These are phyloP conservation scores for Aspidoscelis tigris DNA, from an alignment of 2,113 vertebrate species.

Conservation along the genomic window DNA sequence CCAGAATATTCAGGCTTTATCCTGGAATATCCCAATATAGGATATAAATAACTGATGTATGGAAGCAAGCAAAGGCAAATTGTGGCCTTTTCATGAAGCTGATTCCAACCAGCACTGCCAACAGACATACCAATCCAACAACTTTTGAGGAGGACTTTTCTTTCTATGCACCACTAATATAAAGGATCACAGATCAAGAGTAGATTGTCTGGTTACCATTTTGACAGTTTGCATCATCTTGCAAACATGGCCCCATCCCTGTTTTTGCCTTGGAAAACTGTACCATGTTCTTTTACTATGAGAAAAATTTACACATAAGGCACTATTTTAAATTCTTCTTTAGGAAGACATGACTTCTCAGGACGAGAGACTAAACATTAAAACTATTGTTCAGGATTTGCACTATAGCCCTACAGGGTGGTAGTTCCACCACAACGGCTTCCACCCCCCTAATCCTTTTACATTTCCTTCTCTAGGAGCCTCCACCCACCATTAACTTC, in stretches of 20 bases:
- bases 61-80: too few species aligned
- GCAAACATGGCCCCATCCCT: background rate
- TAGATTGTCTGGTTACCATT: background rate
- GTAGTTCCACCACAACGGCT: constrained; percentile 53
- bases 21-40: too few species aligned
- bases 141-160: background rate
- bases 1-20: too few species aligned
- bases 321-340: constrained; percentile 21
- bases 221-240: background rate
- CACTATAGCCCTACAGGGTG: constrained; percentile 59
- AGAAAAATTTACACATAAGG: background rate
- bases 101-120: background rate
- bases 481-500: constrained; percentile 74
- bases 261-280: fast-evolving
- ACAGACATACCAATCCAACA: background rate
- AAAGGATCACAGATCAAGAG: background rate
- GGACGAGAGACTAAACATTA: constrained; percentile 37
- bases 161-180: background rate
- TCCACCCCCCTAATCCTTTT: constrained; percentile 53
- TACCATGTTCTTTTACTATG: fast-evolving
- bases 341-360: constrained; percentile 34
- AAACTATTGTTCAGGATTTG: constrained; percentile 61
- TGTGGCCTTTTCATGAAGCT: too few species aligned
- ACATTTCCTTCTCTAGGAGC: constrained; percentile 70
- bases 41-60: too few species aligned